A percentile compares a stretch with the other conserved stretches of the same genome.
phyloP scores from a whole-genome alignment of 2,113 vertebrate species.

The Dicaeum eximium region DNA sequence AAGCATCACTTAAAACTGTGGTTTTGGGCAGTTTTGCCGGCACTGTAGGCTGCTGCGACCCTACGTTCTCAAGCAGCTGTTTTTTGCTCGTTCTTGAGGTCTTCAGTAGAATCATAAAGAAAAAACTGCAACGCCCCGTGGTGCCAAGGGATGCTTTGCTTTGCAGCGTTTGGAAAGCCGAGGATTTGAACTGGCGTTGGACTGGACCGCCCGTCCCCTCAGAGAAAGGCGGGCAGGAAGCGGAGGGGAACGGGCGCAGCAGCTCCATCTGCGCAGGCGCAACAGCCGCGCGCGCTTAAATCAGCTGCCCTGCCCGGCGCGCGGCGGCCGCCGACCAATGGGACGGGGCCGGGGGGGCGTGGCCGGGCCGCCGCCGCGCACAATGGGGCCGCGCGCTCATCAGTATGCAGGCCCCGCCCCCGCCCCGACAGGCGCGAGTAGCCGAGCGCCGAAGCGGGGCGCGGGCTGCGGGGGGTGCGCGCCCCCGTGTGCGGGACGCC shows the following conservation, averaged over 20 bases:
- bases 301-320: rapidly evolving
- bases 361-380: not conserved
- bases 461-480: too few species aligned
- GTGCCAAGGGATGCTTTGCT: rapidly evolving
- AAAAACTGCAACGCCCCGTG: rapidly evolving
- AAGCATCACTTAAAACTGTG: too few species aligned
- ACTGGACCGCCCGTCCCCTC: rapidly evolving
- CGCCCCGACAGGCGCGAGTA: not conserved
- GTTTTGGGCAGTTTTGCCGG: too few species aligned
- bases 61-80: too few species aligned
- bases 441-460: not conserved
- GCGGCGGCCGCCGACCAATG: not conserved
- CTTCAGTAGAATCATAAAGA: too few species aligned
- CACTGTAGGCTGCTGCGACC: too few species aligned
- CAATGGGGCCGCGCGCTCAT: not conserved
- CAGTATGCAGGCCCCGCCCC: not conserved
- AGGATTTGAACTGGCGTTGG: rapidly evolving
- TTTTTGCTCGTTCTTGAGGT: too few species aligned
- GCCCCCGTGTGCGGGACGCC: too few species aligned
- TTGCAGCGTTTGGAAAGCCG: too few species aligned
- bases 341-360: not conserved
- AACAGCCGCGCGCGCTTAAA: not conserved
- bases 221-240: rapidly evolving
- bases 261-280: not conserved
- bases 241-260: rapidly evolving